phyloP scores from a whole-genome alignment of 2,113 vertebrate species.

The Anseranas semipalmata region DNA sequence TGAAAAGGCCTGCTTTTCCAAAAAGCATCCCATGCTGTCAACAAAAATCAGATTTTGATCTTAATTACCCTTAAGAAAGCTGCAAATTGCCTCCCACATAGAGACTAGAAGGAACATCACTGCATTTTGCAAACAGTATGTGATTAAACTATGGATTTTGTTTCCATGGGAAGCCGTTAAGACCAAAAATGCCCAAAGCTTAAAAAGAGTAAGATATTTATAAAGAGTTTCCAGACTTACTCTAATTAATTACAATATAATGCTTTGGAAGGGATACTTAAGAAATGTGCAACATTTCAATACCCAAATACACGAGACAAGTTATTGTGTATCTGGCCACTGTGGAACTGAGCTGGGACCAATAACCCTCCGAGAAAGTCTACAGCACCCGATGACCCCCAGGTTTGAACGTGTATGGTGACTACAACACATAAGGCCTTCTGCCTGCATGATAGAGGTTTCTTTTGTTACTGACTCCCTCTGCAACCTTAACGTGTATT shows the following conservation, averaged over 20 bases:
- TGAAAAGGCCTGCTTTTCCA: background rate
- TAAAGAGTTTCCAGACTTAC: background rate
- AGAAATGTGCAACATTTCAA: background rate
- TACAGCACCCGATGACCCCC: background rate
- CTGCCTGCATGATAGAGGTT: background rate
- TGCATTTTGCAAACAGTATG: background rate
- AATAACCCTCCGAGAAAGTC: background rate
- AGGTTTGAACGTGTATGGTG: background rate
- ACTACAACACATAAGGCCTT: background rate
- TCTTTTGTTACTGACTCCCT: background rate
- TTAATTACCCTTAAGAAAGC: background rate
- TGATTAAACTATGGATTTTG: background rate
- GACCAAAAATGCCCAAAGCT: background rate
- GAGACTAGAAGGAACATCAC: background rate
- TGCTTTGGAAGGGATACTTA: background rate
- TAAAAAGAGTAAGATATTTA: background rate
- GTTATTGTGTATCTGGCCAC: background rate
- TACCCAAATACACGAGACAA: background rate
- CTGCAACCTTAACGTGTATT: background rate
- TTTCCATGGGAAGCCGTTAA: background rate
- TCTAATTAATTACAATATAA: background rate
- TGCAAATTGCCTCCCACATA: background rate
- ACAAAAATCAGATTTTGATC: background rate
- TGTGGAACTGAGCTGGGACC: background rate
- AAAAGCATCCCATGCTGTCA: background rate